Base-by-base conservation (phyloP, 2,113 vertebrate genomes). In the Peromyscus polionotus region DNA sequence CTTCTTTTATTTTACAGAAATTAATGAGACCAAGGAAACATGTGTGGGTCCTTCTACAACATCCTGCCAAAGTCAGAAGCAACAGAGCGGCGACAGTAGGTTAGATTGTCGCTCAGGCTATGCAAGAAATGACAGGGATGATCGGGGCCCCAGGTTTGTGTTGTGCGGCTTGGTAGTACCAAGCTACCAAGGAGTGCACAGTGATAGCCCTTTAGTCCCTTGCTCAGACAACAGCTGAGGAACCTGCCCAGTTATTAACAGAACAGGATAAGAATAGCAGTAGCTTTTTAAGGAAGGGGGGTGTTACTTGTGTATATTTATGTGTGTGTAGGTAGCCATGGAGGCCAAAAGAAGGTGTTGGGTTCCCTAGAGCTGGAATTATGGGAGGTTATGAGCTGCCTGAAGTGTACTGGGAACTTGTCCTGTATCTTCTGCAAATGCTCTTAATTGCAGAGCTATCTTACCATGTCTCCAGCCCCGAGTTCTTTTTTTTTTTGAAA, bases 71-170 rank as follows among this genome's bases (percentile, higher is more conserved):
- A 95, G 70, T 10, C 72, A 96, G 81, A 95, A 96, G 79, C 98
- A 97, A 14, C 96, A 97, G 87, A 59, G 61, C 39, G 80, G 45
- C 4, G 95, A 98, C 45, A 42, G 95, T 16, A 77, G 84, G 8
- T 28, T 54, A 0, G 67, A 70, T 0, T 59, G 42, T 24, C 45
- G 45, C 73, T 93, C 80, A 9, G 26, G 80, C 65, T 67, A 1
- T 3, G 70, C 94, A 70, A 88, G 57, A n/a, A 57, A 77, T n/a
- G 97, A 98, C 84, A 95, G 90, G 85, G 98, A 97, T 12, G 96
- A 86, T 4, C 26, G 6, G 24, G 59, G 93, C 9, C 76, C 98
- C 51, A 99, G 99, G 99, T 99, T 98, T 0, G 77, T 63, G 76
- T 0, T 24, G 0, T 0, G 24, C 36, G 20, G 63, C 45, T 2